Evolutionary conservation across 2,113 vertebrate species (phyloP).

Genomic region (Aspidoscelis tigris): DNA sequence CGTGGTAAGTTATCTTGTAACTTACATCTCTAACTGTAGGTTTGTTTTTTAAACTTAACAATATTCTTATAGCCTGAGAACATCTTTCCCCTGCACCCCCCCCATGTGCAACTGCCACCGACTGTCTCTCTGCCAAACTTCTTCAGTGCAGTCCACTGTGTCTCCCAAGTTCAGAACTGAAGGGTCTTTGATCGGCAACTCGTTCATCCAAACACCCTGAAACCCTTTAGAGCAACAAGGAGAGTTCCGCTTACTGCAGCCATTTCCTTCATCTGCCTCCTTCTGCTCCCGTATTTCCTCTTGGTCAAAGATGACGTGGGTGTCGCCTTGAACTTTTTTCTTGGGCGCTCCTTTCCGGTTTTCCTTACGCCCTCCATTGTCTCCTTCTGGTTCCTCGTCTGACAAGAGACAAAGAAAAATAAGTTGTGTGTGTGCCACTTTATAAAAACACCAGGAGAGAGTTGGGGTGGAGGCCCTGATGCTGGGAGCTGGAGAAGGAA

Average conservation of each 20-base stretch:
- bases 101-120: too few species aligned
- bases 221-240: constrained; percentile 34
- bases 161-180: neutral
- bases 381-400: constrained; percentile 47
- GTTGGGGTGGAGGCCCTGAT: neutral
- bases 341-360: constrained; percentile 48
- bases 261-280: constrained; percentile 11
- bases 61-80: too few species aligned
- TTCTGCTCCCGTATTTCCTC: constrained; percentile 39
- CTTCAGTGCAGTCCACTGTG: too few species aligned
- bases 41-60: too few species aligned
- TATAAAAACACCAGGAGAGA: constrained; percentile 10
- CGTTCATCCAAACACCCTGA: constrained; percentile 10
- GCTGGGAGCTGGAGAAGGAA: neutral
- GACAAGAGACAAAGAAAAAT: constrained; percentile 52
- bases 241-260: constrained; percentile 58
- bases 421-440: constrained; percentile 1
- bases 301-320: constrained; percentile 36
- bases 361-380: constrained; percentile 34
- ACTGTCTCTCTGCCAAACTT: neutral
- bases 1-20: too few species aligned
- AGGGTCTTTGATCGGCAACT: neutral
- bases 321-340: constrained; percentile 46
- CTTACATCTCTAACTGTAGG: too few species aligned
- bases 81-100: too few species aligned